Conservation (phyloP, 37 sponge, comb jelly and placozoan genomes). For the Chondrilla cf. caribensis region DNA sequence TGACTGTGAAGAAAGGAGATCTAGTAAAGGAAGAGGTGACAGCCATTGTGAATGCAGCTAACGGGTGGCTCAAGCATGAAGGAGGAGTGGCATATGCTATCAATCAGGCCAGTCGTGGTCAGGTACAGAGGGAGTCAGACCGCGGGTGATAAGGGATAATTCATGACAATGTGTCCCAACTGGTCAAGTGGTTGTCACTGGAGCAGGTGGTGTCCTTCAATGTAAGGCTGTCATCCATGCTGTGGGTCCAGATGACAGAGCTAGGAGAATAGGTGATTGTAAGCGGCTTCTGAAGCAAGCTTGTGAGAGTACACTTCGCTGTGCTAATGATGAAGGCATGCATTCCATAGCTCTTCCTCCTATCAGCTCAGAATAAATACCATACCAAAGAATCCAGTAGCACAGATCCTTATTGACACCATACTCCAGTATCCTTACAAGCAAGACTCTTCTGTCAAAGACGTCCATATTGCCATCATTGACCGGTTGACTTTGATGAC, state of each 20-base stretch:
- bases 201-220: constrained; percentile 51
- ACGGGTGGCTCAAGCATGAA: constrained; percentile 41
- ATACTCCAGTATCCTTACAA: constrained; percentile 25
- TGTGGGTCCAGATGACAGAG: constrained; percentile 44
- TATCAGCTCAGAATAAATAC: constrained; percentile 69
- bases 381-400: constrained; percentile 23
- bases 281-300: constrained; percentile 27
- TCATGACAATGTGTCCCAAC: constrained; percentile 7
- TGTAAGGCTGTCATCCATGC: constrained; percentile 67
- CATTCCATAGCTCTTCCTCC: constrained; percentile 67
- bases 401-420: constrained; percentile 34
- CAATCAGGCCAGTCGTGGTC: constrained; percentile 37
- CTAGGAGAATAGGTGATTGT: not conserved
- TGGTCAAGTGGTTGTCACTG: constrained; percentile 48
- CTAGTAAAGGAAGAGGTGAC: constrained; percentile 50
- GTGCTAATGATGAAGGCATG: constrained; percentile 18
- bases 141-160: not conserved
- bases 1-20: constrained; percentile 58
- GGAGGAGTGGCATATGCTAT: constrained; percentile 74
- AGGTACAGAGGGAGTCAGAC: constrained; percentile 35
- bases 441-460: constrained; percentile 28
- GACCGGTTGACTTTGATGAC: no score
- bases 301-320: constrained; percentile 9
- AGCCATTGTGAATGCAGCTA: constrained; percentile 76
- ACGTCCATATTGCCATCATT: constrained; percentile 70